Evolutionary conservation across 2,888 invertebrate species (phyloP), one percentile per base, ranked within the genome.

Genomic region (Drosophila limbata): DNA sequence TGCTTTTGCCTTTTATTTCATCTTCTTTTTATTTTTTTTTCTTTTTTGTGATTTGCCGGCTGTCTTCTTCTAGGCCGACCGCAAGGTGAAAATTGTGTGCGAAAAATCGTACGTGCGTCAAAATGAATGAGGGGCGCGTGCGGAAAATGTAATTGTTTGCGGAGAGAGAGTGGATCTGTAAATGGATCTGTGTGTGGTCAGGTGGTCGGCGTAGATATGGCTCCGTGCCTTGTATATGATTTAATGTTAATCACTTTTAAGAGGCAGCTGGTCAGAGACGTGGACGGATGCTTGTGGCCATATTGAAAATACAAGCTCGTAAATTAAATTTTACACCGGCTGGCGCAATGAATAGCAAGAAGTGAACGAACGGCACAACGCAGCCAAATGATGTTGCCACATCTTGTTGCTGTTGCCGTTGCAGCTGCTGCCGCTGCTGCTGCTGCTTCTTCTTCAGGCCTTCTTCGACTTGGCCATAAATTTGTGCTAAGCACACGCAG

Each of bases 71-170:
- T 73, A 63, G 67, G 63, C 86, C 11, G 37, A 28, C 45, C 79
- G 84, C 84, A 77, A 88, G 88, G 88, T 84, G 88, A 88, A 84
- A 86, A 81, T 87, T 84, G 83, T 79, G 88, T 90, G 90, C 71
- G 82, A 81, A 89, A 81, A 83, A 69, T 72, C 74, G 90, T 80
- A 89, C 88, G 88, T 89, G 88, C 85, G 89, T 89, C 79, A 90
- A 84, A 87, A 81, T 81, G 85, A 72, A 84, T 76, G 78, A 81
- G 62, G 72, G 75, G 69, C 75, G 85, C 80, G 81, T 80, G 79
- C 79, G 59, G 42, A 70, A 75, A 84, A 72, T 86, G 82, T 88
- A 89, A 85, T 85, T 88, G 81, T 81, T 77, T 83, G 72, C 47
- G 59, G 33, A 50, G 21, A 8, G 48, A 25, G 45, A 6, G 28